These are phyloP conservation scores for Linnaemya vulpina DNA, from an alignment of 2,888 invertebrate genomes.

Conservation along the genomic window DNA sequence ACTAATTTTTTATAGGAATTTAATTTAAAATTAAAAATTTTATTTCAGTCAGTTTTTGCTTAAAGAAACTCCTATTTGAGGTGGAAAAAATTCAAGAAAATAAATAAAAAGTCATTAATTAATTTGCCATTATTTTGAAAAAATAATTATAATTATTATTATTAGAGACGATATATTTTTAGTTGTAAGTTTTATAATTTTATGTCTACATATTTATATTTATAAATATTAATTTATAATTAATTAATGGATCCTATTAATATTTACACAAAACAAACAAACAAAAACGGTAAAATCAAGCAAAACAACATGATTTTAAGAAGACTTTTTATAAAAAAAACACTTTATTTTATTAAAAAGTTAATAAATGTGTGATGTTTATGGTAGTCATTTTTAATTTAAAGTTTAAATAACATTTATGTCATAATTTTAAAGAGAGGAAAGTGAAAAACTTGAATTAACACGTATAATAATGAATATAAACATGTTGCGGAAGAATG, in stretches of 20 bases:
- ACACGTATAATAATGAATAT: neutral
- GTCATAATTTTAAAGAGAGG: neutral
- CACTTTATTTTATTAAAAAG: conserved; percentile 6
- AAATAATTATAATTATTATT: conserved; percentile 30
- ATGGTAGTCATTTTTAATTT: conserved; percentile 63
- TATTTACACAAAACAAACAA: conserved; percentile 38
- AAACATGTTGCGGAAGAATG: conserved; percentile 5
- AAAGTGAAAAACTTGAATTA: neutral
- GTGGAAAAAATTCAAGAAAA: neutral
- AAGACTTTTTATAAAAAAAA: no score
- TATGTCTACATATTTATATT: conserved; percentile 25
- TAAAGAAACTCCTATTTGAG: conserved; percentile 30
- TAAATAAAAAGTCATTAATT: conserved; percentile 60
- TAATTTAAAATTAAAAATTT: conserved; percentile 4
- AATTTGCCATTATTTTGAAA: conserved; percentile 70
- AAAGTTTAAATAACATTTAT: conserved; percentile 29
- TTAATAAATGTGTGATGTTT: conserved; percentile 58
- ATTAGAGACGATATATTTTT: conserved; percentile 39
- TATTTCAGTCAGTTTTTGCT: conserved; percentile 24
- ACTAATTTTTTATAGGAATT: conserved; percentile 20
- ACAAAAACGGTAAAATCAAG: neutral
- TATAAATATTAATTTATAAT: conserved; percentile 46
- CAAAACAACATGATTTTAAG: conserved; percentile 9
- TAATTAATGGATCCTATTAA: conserved; percentile 65
- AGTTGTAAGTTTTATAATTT: conserved; percentile 43